phyloP scores from a whole-genome alignment of 2,113 vertebrate species.

The Clarias batrachus region DNA sequence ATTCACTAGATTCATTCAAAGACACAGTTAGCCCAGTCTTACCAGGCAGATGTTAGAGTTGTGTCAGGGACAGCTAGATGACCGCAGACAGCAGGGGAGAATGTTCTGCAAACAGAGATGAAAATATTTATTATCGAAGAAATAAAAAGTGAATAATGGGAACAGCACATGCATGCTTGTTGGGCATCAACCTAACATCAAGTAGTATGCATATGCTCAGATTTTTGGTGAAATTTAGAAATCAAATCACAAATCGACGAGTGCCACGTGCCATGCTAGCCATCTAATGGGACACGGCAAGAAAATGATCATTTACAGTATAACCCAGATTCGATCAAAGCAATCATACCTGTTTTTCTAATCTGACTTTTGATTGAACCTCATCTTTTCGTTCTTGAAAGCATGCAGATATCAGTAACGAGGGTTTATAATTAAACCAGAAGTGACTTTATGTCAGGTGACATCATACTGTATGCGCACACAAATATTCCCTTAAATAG shows the following conservation, averaged over 20 bases:
- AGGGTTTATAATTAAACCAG: slow-evolving; percentile 46
- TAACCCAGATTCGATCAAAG: neutral
- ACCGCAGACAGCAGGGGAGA: slow-evolving; percentile 21
- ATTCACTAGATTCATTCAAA: neutral
- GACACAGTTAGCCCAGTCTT: slow-evolving; percentile 42
- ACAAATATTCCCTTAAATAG: slow-evolving; percentile 68
- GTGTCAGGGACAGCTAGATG: slow-evolving; percentile 41
- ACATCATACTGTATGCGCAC: slow-evolving; percentile 50
- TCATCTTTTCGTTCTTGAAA: neutral
- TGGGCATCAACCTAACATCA: neutral
- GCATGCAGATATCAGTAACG: slow-evolving; percentile 29
- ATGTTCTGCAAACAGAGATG: slow-evolving; percentile 57
- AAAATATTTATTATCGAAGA: neutral
- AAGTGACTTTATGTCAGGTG: slow-evolving; percentile 55
- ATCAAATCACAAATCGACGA: neutral
- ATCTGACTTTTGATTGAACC: neutral
- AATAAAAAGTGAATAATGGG: neutral
- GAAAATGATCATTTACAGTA: neutral
- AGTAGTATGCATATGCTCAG: neutral
- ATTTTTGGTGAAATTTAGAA: neutral
- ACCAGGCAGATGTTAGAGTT: slow-evolving; percentile 55
- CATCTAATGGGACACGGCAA: too few species aligned
- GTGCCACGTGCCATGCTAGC: neutral
- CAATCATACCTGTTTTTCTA: neutral
- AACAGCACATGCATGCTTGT: neutral